Percentiles rank a stretch among this genome's conserved stretches.
phyloP scores from a whole-genome alignment of 2,888 invertebrate species.

The Zootermopsis nevadensis region DNA sequence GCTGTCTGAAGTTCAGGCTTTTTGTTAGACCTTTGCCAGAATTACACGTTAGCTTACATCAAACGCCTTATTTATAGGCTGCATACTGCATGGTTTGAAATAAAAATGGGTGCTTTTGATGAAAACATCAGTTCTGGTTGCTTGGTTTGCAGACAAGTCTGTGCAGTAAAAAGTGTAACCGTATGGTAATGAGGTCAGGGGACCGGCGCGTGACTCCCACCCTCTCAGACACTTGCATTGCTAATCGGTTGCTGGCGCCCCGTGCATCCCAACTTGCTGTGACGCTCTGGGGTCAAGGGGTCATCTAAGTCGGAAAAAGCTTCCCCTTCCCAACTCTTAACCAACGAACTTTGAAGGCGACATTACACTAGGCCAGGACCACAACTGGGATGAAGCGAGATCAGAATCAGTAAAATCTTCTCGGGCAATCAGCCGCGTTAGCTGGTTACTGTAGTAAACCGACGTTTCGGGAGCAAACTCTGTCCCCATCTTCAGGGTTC shows the following conservation, averaged over 20 bases:
- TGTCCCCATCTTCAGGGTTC: too few species aligned
- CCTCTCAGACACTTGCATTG: slow-evolving; percentile 29
- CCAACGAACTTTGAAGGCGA: neutral
- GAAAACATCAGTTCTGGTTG: slow-evolving; percentile 11
- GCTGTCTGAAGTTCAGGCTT: too few species aligned
- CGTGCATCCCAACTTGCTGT: neutral
- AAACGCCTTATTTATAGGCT: slow-evolving; percentile 28
- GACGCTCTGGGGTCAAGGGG: slow-evolving; percentile 32
- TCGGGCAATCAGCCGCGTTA: too few species aligned
- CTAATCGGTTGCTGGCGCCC: slow-evolving; percentile 35
- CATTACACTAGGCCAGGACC: neutral
- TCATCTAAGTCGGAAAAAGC: slow-evolving; percentile 23
- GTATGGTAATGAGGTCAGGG: slow-evolving; percentile 6
- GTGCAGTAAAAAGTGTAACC: neutral
- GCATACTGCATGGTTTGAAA: neutral
- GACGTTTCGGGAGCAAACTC: too few species aligned
- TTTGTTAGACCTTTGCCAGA: neutral
- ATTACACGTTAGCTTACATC: slow-evolving; percentile 15
- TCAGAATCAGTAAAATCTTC: too few species aligned
- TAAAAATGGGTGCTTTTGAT: slow-evolving; percentile 8
- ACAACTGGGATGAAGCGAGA: too few species aligned
- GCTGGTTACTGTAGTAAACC: too few species aligned
- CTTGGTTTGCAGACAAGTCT: neutral
- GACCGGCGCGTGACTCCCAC: neutral
- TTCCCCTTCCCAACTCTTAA: neutral